phyloP scores from a whole-genome alignment of 2,797 vertebrate species.

The Melanotaenia parkinsoni region DNA sequence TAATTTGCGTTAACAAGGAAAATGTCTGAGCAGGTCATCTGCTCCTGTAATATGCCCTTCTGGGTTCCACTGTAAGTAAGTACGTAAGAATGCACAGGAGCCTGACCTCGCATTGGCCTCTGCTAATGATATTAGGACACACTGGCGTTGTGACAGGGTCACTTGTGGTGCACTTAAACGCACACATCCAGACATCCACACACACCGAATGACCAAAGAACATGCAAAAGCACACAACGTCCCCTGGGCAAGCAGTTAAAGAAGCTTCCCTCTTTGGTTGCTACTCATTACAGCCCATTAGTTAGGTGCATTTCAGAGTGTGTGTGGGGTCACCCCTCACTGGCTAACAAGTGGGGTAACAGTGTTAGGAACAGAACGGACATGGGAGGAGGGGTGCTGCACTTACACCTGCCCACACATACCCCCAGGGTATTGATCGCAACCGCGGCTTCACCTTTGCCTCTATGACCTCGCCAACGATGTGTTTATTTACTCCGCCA shows the following conservation, averaged over 20 bases:
- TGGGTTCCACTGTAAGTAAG: slow-evolving; percentile 53
- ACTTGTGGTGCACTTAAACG: slow-evolving; percentile 72
- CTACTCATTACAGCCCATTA: slow-evolving; percentile 93
- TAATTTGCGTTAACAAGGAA: slow-evolving; percentile 65
- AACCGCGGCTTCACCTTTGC: slow-evolving; percentile 96
- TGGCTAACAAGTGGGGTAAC: slow-evolving; percentile 78
- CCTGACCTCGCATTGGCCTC: slow-evolving; percentile 82
- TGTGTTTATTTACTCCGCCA: slow-evolving; percentile 82
- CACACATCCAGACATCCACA: slow-evolving; percentile 43
- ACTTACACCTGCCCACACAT: slow-evolving; percentile 68
- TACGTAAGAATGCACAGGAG: slow-evolving; percentile 76
- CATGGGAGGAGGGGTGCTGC: slow-evolving; percentile 43
- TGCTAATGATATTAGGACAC: slow-evolving; percentile 93
- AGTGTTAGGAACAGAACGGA: slow-evolving; percentile 61
- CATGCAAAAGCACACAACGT: slow-evolving; percentile 69
- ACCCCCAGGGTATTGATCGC: slow-evolving; percentile 84
- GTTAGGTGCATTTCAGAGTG: slow-evolving; percentile 83
- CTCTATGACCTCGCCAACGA: slow-evolving; percentile 90
- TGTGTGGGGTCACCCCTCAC: slow-evolving; percentile 68
- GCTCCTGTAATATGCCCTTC: slow-evolving; percentile 43
- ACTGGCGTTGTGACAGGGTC: slow-evolving; percentile 87
- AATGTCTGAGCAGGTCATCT: slow-evolving; percentile 28
- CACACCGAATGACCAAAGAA: slow-evolving; percentile 21
- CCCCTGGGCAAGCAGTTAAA: slow-evolving; percentile 82
- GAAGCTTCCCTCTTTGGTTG: slow-evolving; percentile 87